Base-by-base conservation (phyloP, 2,888 invertebrate genomes). In the Zygogramma bicolorata region DNA sequence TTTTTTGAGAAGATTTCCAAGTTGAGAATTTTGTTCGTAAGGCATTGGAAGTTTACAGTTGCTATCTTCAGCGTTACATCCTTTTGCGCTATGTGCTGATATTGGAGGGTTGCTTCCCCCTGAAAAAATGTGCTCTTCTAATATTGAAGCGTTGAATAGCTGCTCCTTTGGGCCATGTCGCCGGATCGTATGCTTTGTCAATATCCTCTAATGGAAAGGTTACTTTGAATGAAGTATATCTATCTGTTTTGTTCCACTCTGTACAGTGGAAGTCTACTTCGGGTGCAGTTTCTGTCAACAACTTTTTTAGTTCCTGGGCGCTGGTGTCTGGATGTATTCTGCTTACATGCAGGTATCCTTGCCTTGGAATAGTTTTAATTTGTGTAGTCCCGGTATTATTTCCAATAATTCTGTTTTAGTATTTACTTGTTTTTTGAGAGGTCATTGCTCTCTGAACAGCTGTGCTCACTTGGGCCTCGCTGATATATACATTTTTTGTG, bases 131-230 rank as follows among this genome's bases (percentile, higher is more conserved):
- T 42, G 40, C 40, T 42, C 40, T 58, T 58, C 31, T 58, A 58
- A 58, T 29, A 58, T 31, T 58, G 25, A 58, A 58, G 27, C 58
- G 27, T 15, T 31, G 22, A 25, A 58, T 31, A 25, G 58, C 58
- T 58, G 58, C 58, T 31, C 1, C 58, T 20, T 29, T 31, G 22
- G 58, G 58, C 58, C 58, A 29, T 58, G 22, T 58, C 27, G 15
- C 31, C 29, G 25, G 29, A 25, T 25, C 25, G 10, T 25, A 25
- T 53, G 31, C 25, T 58, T 58, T 58, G 31, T 58, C 58, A 25
- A 58, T 40, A 46, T 61, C 15, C 58, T 58, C 8, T 58, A 58
- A 29, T 58, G 58, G 58, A 25, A 59, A 59, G 15, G 59, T 27
- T 46, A 46, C 18, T n/a, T 59, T 31, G 31, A 59, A 59, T 18